Evolutionary conservation across 2,797 vertebrate genomes (phyloP), one percentile per base, ranked within the genome.

Genomic region (Tenualosa thibaudeaui): DNA sequence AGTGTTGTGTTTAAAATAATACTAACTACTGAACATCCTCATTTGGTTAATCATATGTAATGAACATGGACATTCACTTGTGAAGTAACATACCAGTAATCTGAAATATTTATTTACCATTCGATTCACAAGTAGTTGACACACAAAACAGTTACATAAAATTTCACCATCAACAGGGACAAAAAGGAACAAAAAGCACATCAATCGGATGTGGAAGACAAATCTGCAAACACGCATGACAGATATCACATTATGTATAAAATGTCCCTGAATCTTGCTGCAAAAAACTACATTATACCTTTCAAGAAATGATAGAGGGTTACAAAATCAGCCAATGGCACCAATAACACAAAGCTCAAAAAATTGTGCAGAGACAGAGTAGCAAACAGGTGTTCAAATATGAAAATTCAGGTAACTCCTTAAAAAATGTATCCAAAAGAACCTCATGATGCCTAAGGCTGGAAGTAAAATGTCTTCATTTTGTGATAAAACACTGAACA

Each of bases 171-270:
- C 40, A 40, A 71, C 68, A 71, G 4, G 1, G 31, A 31, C 68
- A 19, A 4, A 37, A 37, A 71, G 68, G 2, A 13, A 71, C 24
- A 15, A 31, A 31, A 26, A 37, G 26, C 65, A 71, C 13, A 7
- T 75, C 37, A 43, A 40, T 78, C 40, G 9, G 71, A 22, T 78
- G 71, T 40, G 71, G 71, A 78, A 78, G 71, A 78, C 71, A 78
- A 37, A 15, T 43, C 5, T 2, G 19, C 37, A 78, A 12, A 71
- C 13, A 71, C 31, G 0, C 7, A 31, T 43, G 15, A 10, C 31
- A 46, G 17, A 78, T 19, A 78, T 46, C 71, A 78, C 71, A 78
- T 78, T 22, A 46, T 46, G 40, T 78, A 78, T 78, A 78, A 78
- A 78, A 78, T 78, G 43, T 17, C 9, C 17, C 37, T 78, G 13